A percentile compares a stretch with the other conserved stretches of the same genome.
Evolutionary conservation across 2,888 invertebrate species (phyloP).

Genomic region (Liodrosophila aerea): DNA sequence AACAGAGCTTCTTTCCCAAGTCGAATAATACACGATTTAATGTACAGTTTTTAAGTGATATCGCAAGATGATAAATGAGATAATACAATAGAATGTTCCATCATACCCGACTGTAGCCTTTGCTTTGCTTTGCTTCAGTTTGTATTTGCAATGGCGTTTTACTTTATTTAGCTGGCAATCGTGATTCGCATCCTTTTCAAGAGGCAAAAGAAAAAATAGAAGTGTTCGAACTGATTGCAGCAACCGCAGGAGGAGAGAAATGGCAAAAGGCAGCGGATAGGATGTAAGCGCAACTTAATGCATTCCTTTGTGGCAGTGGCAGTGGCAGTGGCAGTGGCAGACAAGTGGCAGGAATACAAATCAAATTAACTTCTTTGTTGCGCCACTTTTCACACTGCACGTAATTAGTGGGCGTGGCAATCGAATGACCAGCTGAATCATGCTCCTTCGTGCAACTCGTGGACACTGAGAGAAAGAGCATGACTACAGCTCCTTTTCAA

Average conservation of each 20-base stretch:
- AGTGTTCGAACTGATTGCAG: neutral
- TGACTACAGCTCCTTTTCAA: constrained; percentile 27
- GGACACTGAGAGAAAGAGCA: neutral
- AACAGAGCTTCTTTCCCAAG: too few relatives aligned
- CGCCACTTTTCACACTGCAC: constrained; percentile 7
- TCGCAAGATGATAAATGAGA: too few relatives aligned
- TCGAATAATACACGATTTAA: too few relatives aligned
- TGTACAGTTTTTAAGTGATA: too few relatives aligned
- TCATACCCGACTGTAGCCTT: too few relatives aligned
- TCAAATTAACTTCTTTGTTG: constrained; percentile 60
- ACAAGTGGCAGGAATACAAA: constrained; percentile 69
- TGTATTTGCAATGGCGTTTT: too few relatives aligned
- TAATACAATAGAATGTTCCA: too few relatives aligned
- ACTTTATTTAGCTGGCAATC: too few relatives aligned
- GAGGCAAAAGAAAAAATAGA: neutral
- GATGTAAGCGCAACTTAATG: constrained; percentile 21
- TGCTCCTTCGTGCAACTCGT: constrained; percentile 17
- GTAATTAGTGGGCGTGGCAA: constrained; percentile 40
- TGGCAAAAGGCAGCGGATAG: constrained; percentile 13
- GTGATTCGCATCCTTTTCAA: too few relatives aligned
- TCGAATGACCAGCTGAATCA: constrained; percentile 29
- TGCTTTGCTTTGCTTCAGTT: too few relatives aligned
- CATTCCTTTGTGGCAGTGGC: constrained; percentile 22
- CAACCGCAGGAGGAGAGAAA: neutral
- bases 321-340: constrained; percentile 32